Conservation (phyloP, 2,888 invertebrate genomes). For the Julus scanicus region DNA sequence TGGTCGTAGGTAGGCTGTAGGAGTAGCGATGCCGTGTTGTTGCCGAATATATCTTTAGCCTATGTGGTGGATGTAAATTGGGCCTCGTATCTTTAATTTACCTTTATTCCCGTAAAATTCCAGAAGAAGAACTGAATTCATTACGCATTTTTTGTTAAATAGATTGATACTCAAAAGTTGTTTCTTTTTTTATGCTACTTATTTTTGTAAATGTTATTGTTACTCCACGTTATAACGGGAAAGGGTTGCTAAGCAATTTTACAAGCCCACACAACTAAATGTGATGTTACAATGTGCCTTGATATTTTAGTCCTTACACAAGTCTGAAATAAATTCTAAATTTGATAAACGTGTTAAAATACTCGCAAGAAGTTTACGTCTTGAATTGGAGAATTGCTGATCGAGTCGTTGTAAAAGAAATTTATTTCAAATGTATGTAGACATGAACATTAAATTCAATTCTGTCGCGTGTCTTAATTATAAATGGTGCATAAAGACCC, state of each 20-base stretch:
- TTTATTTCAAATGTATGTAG: background rate
- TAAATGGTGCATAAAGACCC: background rate
- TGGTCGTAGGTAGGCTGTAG: background rate
- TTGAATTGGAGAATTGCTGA: background rate
- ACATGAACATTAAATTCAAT: background rate
- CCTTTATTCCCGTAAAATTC: background rate
- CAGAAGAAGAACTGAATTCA: background rate
- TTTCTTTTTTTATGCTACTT: background rate
- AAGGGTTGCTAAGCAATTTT: background rate
- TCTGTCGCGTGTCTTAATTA: background rate
- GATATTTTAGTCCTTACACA: background rate
- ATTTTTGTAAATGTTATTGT: background rate
- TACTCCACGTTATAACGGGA: background rate
- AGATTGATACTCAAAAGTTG: background rate
- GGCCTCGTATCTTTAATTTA: slow-evolving; percentile 4
- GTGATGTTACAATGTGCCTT: slow-evolving; percentile 35
- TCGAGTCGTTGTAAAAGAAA: background rate
- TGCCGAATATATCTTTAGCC: background rate
- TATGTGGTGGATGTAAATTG: background rate
- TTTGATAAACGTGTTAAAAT: background rate
- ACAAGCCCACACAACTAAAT: background rate
- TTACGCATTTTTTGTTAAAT: background rate
- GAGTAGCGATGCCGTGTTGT: background rate
- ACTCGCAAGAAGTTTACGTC: background rate
- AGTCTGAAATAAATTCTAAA: background rate